Conservation (phyloP, 2,797 vertebrate genomes). For the Tragelaphus eurycerus region DNA sequence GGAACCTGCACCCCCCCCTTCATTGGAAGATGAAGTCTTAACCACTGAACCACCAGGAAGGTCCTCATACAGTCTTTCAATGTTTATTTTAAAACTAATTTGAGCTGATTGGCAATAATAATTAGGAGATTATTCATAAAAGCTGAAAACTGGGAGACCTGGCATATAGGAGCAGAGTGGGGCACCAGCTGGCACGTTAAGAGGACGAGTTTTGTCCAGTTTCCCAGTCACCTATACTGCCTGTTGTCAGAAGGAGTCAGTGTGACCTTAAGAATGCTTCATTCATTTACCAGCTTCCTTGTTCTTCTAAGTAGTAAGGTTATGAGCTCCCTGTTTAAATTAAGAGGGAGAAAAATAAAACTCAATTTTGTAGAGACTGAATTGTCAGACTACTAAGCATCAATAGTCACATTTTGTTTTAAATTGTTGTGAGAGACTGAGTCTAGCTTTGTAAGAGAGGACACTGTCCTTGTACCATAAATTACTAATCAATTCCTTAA, state of each 20-base stretch:
- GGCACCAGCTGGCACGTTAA: rapidly evolving
- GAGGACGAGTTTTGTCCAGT: rapidly evolving
- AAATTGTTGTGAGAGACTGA: not conserved
- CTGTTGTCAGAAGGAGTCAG: not conserved
- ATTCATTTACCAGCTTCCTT: too few species aligned
- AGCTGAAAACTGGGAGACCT: not conserved
- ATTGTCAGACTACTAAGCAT: not conserved
- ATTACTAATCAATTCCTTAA: not conserved
- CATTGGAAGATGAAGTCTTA: not conserved
- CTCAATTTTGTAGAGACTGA: not conserved
- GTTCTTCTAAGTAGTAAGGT: not conserved
- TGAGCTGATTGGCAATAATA: not conserved
- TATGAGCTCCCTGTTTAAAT: not conserved
- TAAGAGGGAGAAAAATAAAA: not conserved
- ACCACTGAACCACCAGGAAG: not conserved
- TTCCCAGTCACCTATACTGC: not conserved
- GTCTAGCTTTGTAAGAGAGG: not conserved
- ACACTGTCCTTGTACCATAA: not conserved
- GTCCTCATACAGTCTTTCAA: not conserved
- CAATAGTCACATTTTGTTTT: not conserved
- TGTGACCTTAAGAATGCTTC: not conserved
- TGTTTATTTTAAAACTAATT: not conserved
- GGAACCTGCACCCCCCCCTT: not conserved
- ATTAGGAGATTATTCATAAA: not conserved
- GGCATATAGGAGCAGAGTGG: not conserved